Conservation (phyloP, 2,113 vertebrate genomes). For the Atractosteus spatula region DNA sequence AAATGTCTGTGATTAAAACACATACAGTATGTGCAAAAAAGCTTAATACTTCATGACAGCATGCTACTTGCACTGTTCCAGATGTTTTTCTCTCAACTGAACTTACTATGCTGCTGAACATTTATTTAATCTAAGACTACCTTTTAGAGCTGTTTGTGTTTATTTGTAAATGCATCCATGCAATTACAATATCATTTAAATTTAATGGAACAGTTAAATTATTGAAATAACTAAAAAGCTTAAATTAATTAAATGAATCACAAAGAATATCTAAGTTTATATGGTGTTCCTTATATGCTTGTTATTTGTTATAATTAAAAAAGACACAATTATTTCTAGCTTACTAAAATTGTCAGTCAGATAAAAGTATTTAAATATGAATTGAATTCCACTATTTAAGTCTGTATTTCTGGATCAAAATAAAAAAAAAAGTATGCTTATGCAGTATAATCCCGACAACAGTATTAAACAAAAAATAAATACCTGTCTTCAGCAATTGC, state of each 20-base stretch:
- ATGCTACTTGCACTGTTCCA: not conserved
- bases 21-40: not conserved
- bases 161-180: not conserved
- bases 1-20: too few relatives aligned
- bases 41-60: not conserved
- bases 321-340: too few relatives aligned
- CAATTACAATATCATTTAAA: not conserved
- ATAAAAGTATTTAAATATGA: too few relatives aligned
- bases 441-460: too few relatives aligned
- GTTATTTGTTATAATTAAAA: too few relatives aligned
- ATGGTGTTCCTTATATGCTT: too few relatives aligned
- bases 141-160: not conserved
- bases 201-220: not conserved
- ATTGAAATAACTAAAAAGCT: not conserved
- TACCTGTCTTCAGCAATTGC: too few relatives aligned
- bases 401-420: too few relatives aligned
- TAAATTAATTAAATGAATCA: constrained; percentile 1
- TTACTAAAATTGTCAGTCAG: too few relatives aligned
- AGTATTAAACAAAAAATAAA: too few relatives aligned
- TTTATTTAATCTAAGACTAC: not conserved
- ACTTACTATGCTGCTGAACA: not conserved
- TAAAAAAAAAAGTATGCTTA: too few relatives aligned
- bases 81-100: not conserved
- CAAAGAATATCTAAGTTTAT: not conserved
- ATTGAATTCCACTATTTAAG: too few relatives aligned